Percentiles rank a stretch among this genome's conserved stretches.
phyloP scores from a whole-genome alignment of 2,888 invertebrate species.

The Clepsis dumicolana region DNA sequence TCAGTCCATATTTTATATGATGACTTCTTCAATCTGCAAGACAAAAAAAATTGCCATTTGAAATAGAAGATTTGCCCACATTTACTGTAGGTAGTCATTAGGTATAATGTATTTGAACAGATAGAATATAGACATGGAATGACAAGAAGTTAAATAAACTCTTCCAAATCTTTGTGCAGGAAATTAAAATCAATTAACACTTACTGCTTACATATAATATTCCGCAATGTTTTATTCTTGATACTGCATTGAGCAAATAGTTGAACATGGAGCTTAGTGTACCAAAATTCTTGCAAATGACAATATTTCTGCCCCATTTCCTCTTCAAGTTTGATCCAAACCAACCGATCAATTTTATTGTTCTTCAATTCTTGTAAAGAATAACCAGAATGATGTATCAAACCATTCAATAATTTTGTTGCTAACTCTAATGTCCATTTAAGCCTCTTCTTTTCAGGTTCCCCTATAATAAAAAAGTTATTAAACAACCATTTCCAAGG shows the following conservation, averaged over 20 bases:
- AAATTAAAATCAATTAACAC: slow-evolving; percentile 10
- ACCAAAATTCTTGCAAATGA: slow-evolving; percentile 42
- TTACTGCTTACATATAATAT: slow-evolving; percentile 43
- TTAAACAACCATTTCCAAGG: too few relatives aligned
- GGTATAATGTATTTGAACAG: too few relatives aligned
- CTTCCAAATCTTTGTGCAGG: background rate
- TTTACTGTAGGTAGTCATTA: too few relatives aligned
- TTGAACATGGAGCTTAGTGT: slow-evolving; percentile 41
- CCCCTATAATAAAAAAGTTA: slow-evolving; percentile 37
- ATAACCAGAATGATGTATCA: slow-evolving; percentile 33
- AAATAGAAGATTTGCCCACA: too few relatives aligned
- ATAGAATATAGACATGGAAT: background rate
- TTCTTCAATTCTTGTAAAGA: slow-evolving; percentile 40
- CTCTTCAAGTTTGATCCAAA: slow-evolving; percentile 42
- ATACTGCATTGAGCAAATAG: slow-evolving; percentile 41
- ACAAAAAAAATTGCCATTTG: background rate
- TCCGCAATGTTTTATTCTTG: slow-evolving; percentile 34
- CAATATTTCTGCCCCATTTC: slow-evolving; percentile 25
- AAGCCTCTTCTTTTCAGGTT: slow-evolving; percentile 28
- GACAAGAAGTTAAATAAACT: background rate
- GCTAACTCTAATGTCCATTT: slow-evolving; percentile 45
- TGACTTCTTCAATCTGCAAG: slow-evolving; percentile 39
- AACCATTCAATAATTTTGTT: slow-evolving; percentile 26
- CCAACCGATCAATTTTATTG: slow-evolving; percentile 31
- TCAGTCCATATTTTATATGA: slow-evolving; percentile 44